These are phyloP conservation scores for Pantherophis vulpinus DNA, from an alignment of 2,797 vertebrate species.

Conservation along the genomic window DNA sequence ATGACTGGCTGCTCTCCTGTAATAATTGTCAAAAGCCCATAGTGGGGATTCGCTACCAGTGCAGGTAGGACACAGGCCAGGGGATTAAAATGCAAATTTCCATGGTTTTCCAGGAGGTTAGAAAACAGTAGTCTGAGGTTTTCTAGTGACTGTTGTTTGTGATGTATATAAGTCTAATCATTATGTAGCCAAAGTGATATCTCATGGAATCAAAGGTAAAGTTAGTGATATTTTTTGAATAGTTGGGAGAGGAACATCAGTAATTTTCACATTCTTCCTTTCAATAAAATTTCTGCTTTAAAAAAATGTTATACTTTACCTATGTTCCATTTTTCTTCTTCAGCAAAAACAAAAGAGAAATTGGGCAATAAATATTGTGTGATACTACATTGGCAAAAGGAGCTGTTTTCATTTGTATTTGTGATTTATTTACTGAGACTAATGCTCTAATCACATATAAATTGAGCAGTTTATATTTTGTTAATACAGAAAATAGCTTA, in stretches of 20 bases:
- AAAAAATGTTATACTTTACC: no score
- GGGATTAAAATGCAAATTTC: background rate
- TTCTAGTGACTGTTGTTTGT: background rate
- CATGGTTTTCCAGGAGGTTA: background rate
- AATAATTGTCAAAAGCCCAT: slow-evolving; percentile 87
- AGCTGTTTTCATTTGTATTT: background rate
- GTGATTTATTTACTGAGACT: background rate
- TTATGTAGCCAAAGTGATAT: background rate
- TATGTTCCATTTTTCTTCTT: background rate
- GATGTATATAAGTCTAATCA: background rate
- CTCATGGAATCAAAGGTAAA: background rate
- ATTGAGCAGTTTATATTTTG: background rate
- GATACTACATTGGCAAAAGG: background rate
- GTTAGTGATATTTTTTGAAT: background rate
- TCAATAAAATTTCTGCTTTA: background rate
- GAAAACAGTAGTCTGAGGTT: background rate
- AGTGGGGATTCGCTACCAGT: slow-evolving; percentile 91
- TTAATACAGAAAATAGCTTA: background rate
- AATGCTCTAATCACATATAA: background rate
- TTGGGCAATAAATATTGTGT: background rate
- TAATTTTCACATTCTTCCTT: background rate
- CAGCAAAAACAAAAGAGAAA: background rate
- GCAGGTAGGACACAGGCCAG: slow-evolving; percentile 77
- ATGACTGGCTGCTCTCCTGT: slow-evolving; percentile 87
- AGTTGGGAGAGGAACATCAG: background rate